A percentile compares a stretch with the other conserved stretches of the same genome.
These are phyloP conservation scores for Synanthedon vespiformis DNA, from an alignment of 2,888 invertebrate genomes.

Conservation along the genomic window DNA sequence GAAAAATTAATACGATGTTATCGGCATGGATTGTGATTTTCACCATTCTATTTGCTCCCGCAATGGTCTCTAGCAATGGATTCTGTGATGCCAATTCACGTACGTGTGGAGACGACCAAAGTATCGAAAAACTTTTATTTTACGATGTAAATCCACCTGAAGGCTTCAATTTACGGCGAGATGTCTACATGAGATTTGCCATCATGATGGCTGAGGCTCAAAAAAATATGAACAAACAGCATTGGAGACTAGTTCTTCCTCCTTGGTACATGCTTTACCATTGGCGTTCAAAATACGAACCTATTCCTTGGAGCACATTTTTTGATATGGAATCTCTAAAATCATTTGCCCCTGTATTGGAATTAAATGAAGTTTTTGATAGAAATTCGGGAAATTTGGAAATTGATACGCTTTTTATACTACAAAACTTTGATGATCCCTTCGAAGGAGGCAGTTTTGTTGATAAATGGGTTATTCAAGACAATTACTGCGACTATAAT, in stretches of 20 bases:
- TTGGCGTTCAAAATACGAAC: constrained; percentile 78
- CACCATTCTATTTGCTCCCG: too few relatives aligned
- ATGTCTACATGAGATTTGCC: constrained; percentile 95
- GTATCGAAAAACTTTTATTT: constrained; percentile 76
- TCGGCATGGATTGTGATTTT: too few relatives aligned
- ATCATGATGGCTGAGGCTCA: constrained; percentile 80
- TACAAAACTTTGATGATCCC: constrained; percentile 88
- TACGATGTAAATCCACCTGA: constrained; percentile 96
- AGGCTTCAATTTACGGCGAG: constrained; percentile 96
- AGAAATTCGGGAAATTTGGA: constrained; percentile 28
- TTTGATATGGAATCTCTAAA: constrained; percentile 86
- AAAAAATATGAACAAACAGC: constrained; percentile 47
- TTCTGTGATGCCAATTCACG: constrained; percentile 4
- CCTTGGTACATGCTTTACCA: constrained; percentile 94
- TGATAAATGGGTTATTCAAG: constrained; percentile 81
- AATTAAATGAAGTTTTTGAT: constrained; percentile 82
- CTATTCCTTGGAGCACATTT: constrained; percentile 84
- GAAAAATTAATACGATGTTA: too few relatives aligned
- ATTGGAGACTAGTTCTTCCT: constrained; percentile 83
- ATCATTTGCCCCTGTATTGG: constrained; percentile 85
- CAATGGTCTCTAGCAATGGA: not conserved
- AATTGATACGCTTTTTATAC: constrained; percentile 82
- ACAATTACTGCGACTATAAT: constrained; percentile 47
- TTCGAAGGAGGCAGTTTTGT: constrained; percentile 84
- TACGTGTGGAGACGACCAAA: constrained; percentile 1